phyloP scores from a whole-genome alignment of 2,113 vertebrate genomes.

The Ptyas mucosa region DNA sequence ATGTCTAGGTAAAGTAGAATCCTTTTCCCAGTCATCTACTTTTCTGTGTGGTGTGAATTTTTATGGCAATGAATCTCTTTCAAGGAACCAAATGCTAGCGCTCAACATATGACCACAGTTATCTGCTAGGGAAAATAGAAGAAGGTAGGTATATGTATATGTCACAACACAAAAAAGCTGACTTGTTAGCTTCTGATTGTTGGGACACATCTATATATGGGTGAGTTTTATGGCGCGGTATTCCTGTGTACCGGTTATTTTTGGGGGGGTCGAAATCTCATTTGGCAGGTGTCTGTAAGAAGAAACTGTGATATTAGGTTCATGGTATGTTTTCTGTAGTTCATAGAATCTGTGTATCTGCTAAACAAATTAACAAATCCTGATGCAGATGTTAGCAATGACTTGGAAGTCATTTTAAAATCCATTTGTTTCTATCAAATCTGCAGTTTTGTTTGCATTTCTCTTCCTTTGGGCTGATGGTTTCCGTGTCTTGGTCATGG shows the following conservation, averaged over 20 bases:
- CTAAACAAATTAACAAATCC: not conserved
- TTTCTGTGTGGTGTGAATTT: not conserved
- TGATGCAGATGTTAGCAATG: not conserved
- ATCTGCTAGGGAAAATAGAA: not conserved
- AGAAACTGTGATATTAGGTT: not conserved
- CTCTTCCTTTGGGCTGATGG: constrained; percentile 6
- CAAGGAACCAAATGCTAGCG: not conserved
- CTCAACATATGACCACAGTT: not conserved
- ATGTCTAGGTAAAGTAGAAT: not conserved
- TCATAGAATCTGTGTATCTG: not conserved
- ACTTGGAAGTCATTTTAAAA: not conserved
- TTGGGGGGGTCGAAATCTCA: not conserved
- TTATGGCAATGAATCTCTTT: not conserved
- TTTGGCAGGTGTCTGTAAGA: not conserved
- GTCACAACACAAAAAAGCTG: not conserved
- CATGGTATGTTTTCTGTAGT: not conserved
- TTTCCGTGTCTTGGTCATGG: constrained; percentile 18
- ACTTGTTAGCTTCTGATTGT: not conserved
- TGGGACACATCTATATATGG: not conserved
- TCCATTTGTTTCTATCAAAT: not conserved
- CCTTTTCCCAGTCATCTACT: not conserved
- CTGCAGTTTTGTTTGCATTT: constrained; percentile 12
- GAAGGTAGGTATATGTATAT: not conserved
- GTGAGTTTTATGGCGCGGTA: not conserved
- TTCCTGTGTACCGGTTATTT: not conserved